These are phyloP conservation scores for Ptychochromis oligacanthus DNA, from an alignment of 2,113 vertebrate species.

Conservation along the genomic window DNA sequence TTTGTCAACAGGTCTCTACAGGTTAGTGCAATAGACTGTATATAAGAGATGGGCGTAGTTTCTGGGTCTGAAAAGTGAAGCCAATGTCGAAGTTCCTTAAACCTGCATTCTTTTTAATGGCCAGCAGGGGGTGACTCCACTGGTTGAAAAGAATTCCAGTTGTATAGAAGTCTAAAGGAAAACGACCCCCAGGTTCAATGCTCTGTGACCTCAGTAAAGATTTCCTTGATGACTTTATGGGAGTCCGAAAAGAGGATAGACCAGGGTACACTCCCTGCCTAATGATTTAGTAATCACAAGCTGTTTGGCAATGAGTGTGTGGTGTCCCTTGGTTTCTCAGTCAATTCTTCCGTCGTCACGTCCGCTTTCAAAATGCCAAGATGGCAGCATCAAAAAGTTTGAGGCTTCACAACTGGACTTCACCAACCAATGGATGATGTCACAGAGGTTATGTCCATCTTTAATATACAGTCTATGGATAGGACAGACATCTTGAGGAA, in stretches of 20 bases:
- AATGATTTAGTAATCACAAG: background rate
- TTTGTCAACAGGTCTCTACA: background rate
- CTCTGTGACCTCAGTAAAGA: background rate
- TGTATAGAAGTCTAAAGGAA: background rate
- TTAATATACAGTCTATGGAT: background rate
- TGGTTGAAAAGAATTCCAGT: background rate
- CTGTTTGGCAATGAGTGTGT: background rate
- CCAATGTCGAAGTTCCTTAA: background rate
- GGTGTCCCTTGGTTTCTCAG: background rate
- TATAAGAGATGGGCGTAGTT: background rate
- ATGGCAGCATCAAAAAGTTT: background rate
- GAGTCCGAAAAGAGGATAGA: background rate
- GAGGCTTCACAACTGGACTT: background rate
- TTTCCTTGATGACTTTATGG: background rate
- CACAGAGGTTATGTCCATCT: background rate
- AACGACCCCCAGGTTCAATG: background rate
- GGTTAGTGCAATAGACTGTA: background rate
- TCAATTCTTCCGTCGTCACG: background rate
- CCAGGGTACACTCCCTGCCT: background rate
- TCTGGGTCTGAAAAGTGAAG: background rate
- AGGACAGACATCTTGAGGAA: background rate
- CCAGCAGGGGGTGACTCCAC: background rate
- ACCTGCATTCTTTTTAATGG: background rate
- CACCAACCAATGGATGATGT: background rate
- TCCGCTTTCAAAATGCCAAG: background rate